These are phyloP conservation scores for Tangara arthus DNA, from an alignment of 2,797 vertebrate species.

Conservation along the genomic window DNA sequence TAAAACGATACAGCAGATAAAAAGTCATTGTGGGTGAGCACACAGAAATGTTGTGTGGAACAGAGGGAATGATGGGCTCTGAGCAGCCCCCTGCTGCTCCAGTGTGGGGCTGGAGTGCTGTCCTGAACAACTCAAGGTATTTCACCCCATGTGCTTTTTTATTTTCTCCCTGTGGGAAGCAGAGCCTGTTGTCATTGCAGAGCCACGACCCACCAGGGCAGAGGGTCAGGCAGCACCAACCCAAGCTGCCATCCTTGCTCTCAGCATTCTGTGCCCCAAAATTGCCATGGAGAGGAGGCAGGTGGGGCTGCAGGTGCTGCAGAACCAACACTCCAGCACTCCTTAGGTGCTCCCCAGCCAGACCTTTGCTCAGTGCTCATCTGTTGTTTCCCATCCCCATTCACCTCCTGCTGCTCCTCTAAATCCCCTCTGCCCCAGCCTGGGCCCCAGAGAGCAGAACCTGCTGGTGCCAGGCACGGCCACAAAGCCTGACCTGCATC, in stretches of 20 bases:
- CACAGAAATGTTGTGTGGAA: not conserved
- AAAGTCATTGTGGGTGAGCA: not conserved
- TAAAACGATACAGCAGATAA: not conserved
- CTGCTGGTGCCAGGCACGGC: not conserved
- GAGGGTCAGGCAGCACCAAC: not conserved
- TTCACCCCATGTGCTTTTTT: not conserved
- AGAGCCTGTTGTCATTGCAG: not conserved
- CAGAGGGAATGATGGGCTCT: not conserved
- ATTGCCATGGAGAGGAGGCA: not conserved
- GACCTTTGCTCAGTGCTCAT: not conserved
- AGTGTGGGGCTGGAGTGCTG: not conserved
- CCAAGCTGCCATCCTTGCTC: not conserved
- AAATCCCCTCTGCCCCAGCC: not conserved
- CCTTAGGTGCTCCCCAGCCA: not conserved
- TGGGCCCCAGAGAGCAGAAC: not conserved
- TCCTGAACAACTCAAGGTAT: not conserved
- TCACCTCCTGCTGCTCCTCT: not conserved
- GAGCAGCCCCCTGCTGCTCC: not conserved
- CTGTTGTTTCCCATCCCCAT: not conserved
- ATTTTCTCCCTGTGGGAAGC: not conserved
- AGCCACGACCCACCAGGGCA: not conserved
- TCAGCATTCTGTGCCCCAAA: not conserved
- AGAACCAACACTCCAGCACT: not conserved
- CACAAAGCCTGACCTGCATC: not conserved
- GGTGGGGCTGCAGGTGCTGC: not conserved